Base-by-base conservation (phyloP, 2,797 vertebrate species). In the Morus bassanus region DNA sequence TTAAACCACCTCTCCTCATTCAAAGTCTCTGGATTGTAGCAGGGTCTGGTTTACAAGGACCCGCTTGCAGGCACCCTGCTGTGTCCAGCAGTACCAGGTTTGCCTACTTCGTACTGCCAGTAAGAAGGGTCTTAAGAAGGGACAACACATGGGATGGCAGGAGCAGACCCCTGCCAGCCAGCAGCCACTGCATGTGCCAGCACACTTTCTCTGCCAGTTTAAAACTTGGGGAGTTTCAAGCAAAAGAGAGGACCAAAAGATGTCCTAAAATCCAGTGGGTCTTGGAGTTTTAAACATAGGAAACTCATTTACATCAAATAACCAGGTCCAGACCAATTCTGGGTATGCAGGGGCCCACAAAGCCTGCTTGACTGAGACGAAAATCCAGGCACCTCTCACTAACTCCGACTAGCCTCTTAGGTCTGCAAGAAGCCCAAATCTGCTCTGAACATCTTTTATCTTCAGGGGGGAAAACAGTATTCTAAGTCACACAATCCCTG, bases 21-120 rank as follows among this genome's bases (percentile, higher is more conserved):
- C 9, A 1, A 56, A 56, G 41, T 12, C 35, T 60, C 17, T 9
- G 59, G 28, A 33, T 6, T 30, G 63, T 3, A 18, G 37, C 60
- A 57, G 33, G 25, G 28, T 3, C 24, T 27, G 60, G 43, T 45
- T 48, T 37, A 30, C n/a, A 27, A 56, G 61, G 50, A 28, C 17
- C 37, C 27, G 14, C 13, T 27, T 37, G n/a, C 64, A 76, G 57
- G 6, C 41, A 41, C 25, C 50, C 31, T 4, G 15, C 65, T 3
- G 2, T 6, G 18, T 28, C 70, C 77, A 15, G n/a, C 72, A 35
- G 23, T 1, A 41, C 15, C 1, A 1, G 16, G 24, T 9, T 33
- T n/a, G 28, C 67, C 18, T 11, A 1, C 48, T 11, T n/a, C 8
- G 4, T 18, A 6, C 18, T 4, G 30, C 50, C n/a, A 7, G 7